Conservation (phyloP, 2,797 vertebrate species). For the Monodelphis domestica region DNA sequence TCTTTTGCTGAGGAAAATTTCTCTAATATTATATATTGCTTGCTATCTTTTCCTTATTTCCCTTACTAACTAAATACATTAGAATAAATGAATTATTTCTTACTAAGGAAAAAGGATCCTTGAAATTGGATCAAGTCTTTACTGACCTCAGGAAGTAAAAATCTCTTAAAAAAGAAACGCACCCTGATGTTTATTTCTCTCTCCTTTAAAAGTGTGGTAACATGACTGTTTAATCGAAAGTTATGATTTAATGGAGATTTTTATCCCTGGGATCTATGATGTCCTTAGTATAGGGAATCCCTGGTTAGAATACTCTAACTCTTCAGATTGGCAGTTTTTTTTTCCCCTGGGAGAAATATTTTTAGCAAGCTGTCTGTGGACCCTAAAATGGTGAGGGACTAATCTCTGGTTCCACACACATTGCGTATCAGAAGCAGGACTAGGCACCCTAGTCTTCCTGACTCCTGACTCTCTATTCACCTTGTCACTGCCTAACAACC, state of each 20-base stretch:
- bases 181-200: not conserved
- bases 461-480: not conserved
- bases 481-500: not conserved
- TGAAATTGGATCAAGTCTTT: not conserved
- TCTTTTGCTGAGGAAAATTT: not conserved
- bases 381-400: not conserved
- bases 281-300: not conserved
- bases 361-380: not conserved
- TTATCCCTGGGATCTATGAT: not conserved
- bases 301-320: not conserved
- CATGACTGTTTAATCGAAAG: not conserved
- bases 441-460: not conserved
- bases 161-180: not conserved
- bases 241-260: not conserved
- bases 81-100: not conserved
- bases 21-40: not conserved
- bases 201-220: not conserved
- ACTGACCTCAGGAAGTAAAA: not conserved
- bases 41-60: not conserved
- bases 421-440: not conserved
- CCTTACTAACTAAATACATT: not conserved
- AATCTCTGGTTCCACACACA: not conserved
- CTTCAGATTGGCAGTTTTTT: not conserved
- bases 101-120: not conserved
- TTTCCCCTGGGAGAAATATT: not conserved